Evolutionary conservation across 2,797 vertebrate species (phyloP).

Genomic region (Meda fulgida): DNA sequence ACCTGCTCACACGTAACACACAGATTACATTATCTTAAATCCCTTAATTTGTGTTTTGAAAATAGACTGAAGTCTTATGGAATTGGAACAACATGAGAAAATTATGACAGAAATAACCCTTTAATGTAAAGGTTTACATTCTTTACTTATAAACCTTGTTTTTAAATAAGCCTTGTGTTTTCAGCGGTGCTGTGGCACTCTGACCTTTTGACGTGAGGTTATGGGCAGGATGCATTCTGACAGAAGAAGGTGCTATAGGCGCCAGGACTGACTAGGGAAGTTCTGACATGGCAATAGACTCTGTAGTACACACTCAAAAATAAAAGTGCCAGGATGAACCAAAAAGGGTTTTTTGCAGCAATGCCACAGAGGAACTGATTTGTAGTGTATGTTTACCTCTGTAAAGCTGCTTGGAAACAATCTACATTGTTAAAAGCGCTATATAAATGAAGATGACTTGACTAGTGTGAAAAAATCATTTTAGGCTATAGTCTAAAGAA

Average conservation of each 20-base stretch:
- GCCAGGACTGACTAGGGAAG: neutral
- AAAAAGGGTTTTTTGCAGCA: neutral
- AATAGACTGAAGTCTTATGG: no score
- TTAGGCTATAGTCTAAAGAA: neutral
- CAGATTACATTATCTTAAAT: neutral
- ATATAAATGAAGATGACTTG: no score
- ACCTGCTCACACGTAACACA: neutral
- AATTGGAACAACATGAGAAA: no score
- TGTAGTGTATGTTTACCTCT: no score
- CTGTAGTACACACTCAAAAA: neutral
- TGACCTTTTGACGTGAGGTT: neutral
- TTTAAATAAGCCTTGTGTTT: no score
- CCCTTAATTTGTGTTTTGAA: neutral
- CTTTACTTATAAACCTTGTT: no score
- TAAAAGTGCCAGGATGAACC: neutral
- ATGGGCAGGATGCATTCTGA: conserved; percentile 31
- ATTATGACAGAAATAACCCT: no score
- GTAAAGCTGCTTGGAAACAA: no score
- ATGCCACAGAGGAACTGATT: neutral
- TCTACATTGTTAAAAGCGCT: no score
- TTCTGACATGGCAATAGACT: conserved; percentile 11
- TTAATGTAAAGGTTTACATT: no score
- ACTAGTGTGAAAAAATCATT: neutral
- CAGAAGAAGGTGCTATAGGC: conserved; percentile 40
- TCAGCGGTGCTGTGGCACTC: neutral